phyloP scores from a whole-genome alignment of 2,113 vertebrate genomes.

The Polypterus bichir region DNA sequence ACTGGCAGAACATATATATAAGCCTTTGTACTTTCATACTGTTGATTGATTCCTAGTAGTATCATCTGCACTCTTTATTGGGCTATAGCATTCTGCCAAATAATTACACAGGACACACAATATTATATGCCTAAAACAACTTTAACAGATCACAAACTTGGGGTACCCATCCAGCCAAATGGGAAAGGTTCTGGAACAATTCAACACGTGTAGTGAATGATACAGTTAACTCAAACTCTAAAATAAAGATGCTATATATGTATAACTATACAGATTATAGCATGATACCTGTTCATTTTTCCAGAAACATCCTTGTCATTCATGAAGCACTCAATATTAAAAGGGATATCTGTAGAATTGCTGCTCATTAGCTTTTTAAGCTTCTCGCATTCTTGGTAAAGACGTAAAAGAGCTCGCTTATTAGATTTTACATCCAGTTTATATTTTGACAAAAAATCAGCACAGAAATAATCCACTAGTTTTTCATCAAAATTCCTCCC shows the following conservation, averaged over 20 bases:
- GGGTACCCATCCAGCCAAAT: too few relatives aligned
- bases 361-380: slow-evolving; percentile 68
- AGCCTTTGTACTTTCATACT: too few relatives aligned
- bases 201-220: neutral
- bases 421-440: slow-evolving; percentile 57
- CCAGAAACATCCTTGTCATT: slow-evolving; percentile 57
- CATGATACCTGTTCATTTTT: slow-evolving; percentile 56
- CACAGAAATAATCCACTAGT: slow-evolving; percentile 60
- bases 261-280: neutral
- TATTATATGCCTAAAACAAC: too few relatives aligned
- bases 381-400: slow-evolving; percentile 65
- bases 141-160: too few relatives aligned
- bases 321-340: slow-evolving; percentile 68
- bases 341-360: slow-evolving; percentile 56
- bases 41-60: too few relatives aligned
- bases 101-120: too few relatives aligned
- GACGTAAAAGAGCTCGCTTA: slow-evolving; percentile 52
- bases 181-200: neutral
- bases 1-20: too few relatives aligned
- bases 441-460: slow-evolving; percentile 58
- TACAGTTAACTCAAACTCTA: too few relatives aligned
- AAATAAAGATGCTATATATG: too few relatives aligned
- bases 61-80: too few relatives aligned
- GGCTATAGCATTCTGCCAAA: too few relatives aligned
- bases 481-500: slow-evolving; percentile 63